Percentiles rank a stretch among this genome's conserved stretches.
These are phyloP conservation scores for Tholera decimalis DNA, from an alignment of 2,888 invertebrate genomes.

Conservation along the genomic window DNA sequence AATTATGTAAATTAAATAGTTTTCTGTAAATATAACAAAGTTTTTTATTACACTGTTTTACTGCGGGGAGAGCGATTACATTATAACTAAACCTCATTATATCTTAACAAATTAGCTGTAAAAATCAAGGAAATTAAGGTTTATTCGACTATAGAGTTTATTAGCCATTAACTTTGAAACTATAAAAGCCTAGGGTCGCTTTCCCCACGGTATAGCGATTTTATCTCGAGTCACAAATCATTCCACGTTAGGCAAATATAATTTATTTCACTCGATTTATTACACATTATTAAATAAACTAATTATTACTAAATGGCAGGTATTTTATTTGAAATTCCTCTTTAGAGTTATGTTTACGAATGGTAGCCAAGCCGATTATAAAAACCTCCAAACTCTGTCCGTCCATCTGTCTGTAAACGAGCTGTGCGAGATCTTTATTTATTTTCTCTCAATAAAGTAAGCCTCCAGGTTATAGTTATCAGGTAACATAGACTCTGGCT, in stretches of 20 bases:
- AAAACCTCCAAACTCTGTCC: no score
- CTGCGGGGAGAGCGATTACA: constrained; percentile 35
- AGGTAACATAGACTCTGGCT: no score
- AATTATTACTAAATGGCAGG: constrained; percentile 66
- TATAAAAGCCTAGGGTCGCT: constrained; percentile 54
- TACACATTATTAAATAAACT: constrained; percentile 82
- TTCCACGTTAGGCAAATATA: constrained; percentile 77
- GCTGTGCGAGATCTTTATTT: no score
- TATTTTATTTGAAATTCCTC: constrained; percentile 40
- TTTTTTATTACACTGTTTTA: constrained; percentile 41
- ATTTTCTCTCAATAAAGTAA: no score
- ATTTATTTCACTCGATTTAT: constrained; percentile 86
- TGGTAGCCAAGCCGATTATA: no score
- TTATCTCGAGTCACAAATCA: constrained; percentile 72
- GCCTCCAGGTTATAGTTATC: no score
- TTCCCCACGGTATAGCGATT: constrained; percentile 61
- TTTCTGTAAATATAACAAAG: constrained; percentile 50
- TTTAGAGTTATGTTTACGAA: neutral
- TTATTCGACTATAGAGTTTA: constrained; percentile 32
- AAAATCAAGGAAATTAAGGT: constrained; percentile 24
- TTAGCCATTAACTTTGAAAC: constrained; percentile 37
- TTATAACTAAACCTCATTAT: constrained; percentile 8
- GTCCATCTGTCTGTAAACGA: no score
- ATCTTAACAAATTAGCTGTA: constrained; percentile 8
- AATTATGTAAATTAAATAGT: constrained; percentile 47